A percentile compares a stretch with the other conserved stretches of the same genome.
Evolutionary conservation across 35 echinoderm and acorn worm genomes (phyloP).

Genomic region (Ophiothrix spiculata): DNA sequence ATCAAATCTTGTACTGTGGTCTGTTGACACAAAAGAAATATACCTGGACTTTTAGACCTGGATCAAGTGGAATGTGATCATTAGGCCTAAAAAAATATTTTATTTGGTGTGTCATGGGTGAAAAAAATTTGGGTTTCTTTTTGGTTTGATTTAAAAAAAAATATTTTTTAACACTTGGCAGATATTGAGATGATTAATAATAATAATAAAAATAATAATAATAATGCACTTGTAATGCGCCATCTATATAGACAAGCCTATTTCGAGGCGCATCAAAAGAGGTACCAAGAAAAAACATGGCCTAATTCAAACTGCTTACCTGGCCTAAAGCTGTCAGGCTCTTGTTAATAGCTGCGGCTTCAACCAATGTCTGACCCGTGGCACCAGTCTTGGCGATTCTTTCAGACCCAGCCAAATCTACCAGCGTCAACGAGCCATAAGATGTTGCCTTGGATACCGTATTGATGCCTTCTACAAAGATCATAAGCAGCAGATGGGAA

Average conservation of each 20-base stretch:
- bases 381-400: slow-evolving; percentile 92
- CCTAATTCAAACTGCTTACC: slow-evolving; percentile 22
- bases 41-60: too few species aligned
- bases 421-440: slow-evolving; percentile 82
- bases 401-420: slow-evolving; percentile 91
- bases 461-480: slow-evolving; percentile 81
- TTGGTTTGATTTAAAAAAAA: too few species aligned
- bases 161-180: too few species aligned
- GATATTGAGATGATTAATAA: not conserved
- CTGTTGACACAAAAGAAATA: too few species aligned
- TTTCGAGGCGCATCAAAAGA: not conserved
- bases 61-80: too few species aligned
- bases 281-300: not conserved
- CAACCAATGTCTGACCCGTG: slow-evolving; percentile 86
- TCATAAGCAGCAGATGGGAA: slow-evolving; percentile 85
- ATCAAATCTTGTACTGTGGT: too few species aligned
- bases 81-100: too few species aligned
- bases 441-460: slow-evolving; percentile 90
- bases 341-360: slow-evolving; percentile 98
- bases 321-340: slow-evolving; percentile 85
- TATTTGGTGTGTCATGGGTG: too few species aligned
- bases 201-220: too few species aligned
- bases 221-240: too few species aligned
- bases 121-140: too few species aligned
- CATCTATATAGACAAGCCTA: too few species aligned